Percentiles rank a stretch among this genome's conserved stretches.
Conservation (phyloP, 2,888 invertebrate genomes). For the Acronicta leporina region DNA sequence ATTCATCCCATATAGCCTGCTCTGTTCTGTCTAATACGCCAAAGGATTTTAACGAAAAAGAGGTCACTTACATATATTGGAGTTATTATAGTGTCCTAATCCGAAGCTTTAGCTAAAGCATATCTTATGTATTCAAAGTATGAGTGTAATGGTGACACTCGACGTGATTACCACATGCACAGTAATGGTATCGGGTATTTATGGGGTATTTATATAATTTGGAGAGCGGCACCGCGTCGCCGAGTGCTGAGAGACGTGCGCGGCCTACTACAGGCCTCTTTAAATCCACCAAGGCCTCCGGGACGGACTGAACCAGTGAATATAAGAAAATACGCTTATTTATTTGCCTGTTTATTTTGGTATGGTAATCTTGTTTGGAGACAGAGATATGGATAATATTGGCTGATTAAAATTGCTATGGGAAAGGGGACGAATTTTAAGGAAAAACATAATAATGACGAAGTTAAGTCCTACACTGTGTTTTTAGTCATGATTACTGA, state of each 20-base stretch:
- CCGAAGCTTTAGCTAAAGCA: slow-evolving; percentile 43
- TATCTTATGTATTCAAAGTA: slow-evolving; percentile 51
- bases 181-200: slow-evolving; percentile 58
- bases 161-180: slow-evolving; percentile 59
- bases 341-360: slow-evolving; percentile 49
- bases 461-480: too few species aligned
- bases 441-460: too few species aligned
- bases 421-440: slow-evolving; percentile 10
- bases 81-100: slow-evolving; percentile 29
- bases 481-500: not conserved
- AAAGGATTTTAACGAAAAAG: not conserved
- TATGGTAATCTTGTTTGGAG: slow-evolving; percentile 39
- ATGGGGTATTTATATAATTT: slow-evolving; percentile 62
- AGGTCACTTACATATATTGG: slow-evolving; percentile 38
- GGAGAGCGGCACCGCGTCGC: slow-evolving; percentile 54
- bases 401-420: slow-evolving; percentile 39
- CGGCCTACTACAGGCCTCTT: slow-evolving; percentile 62
- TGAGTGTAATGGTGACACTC: slow-evolving; percentile 56
- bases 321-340: slow-evolving; percentile 52
- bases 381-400: slow-evolving; percentile 38
- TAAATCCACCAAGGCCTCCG: slow-evolving; percentile 49
- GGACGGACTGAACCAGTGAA: slow-evolving; percentile 43
- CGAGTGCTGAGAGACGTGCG: slow-evolving; percentile 58
- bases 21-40: too few species aligned
- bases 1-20: too few species aligned